Base-by-base conservation (phyloP, 2,797 vertebrate genomes). In the Arrhamphus sclerolepis region DNA sequence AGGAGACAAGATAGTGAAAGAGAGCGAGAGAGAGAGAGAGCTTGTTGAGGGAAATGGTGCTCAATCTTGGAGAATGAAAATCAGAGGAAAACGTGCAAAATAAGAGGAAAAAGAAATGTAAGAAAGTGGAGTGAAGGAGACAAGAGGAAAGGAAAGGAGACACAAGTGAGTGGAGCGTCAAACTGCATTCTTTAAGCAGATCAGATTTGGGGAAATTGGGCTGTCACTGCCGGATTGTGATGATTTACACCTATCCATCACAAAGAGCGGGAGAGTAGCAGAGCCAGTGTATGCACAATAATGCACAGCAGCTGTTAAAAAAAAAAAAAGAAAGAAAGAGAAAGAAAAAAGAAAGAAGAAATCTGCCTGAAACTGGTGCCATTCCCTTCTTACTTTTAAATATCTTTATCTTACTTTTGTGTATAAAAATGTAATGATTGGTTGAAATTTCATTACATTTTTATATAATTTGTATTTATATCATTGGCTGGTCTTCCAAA, bases 221-320 rank as follows among this genome's bases (percentile, higher is more conserved):
- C 96, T 99, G 97, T 98, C 97, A 98, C 93, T 93, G 92, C 92
- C 74, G 96, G 94, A 96, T 93, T 94, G 96, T 92, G 90, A 93
- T 96, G 96, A 98, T 97, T 98, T 98, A 97, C 96, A 95, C 95
- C 94, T 94, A 92, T 98, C 96, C 94, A 97, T 99, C 96, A 98
- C 70, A 43, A 66, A 22, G 34, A 59, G 64, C 31, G 62, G 47
- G 49, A 26, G 66, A 38, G 76, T 59, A 48, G 75, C 61, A 65
- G 55, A 72, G 64, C 49, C n/a, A n/a, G 29, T 77, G 62, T 68
- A 67, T 72, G 75, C 75, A 66, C 78, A 87, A 71, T 80, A 88
- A 87, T 83, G 70, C 79, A 82, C 72, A 65, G 48, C 56, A 63
- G 57, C 63, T 61, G 63, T 47, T 6, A 58, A 68, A 78, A 75